phyloP scores from a whole-genome alignment of 2,113 vertebrate genomes.

The Clarias magur region DNA sequence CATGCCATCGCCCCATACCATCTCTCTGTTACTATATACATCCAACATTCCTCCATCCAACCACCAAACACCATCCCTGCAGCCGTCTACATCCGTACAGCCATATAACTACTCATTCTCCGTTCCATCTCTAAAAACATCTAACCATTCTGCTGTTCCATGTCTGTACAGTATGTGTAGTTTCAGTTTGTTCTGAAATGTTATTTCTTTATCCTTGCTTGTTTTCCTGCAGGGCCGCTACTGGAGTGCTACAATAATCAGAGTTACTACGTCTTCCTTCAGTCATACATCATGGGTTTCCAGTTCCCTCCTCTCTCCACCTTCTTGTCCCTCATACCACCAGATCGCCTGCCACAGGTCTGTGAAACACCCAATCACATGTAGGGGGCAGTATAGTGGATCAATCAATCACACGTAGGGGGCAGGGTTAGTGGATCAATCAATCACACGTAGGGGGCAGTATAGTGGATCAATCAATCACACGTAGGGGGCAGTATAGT shows the following conservation, averaged over 20 bases:
- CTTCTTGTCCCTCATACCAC: conserved; percentile 69
- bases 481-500: no score
- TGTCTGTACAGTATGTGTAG: neutral
- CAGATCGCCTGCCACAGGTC: conserved; percentile 57
- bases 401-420: neutral
- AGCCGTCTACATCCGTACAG: neutral
- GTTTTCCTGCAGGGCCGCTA: conserved; percentile 56
- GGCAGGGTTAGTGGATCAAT: neutral
- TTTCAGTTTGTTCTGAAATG: neutral
- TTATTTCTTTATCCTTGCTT: neutral
- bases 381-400: neutral
- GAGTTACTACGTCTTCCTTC: conserved; percentile 70
- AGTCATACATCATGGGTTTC: conserved; percentile 66
- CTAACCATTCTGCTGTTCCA: neutral
- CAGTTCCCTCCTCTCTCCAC: conserved; percentile 69
- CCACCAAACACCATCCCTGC: neutral
- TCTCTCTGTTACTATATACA: neutral
- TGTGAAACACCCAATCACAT: neutral
- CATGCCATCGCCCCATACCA: no score
- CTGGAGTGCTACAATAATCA: conserved; percentile 66
- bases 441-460: neutral
- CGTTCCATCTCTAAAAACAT: neutral
- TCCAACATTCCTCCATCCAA: neutral
- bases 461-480: neutral
- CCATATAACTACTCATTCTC: neutral